phyloP scores from a whole-genome alignment of 2,113 vertebrate genomes.

The Ginglymostoma cirratum region DNA sequence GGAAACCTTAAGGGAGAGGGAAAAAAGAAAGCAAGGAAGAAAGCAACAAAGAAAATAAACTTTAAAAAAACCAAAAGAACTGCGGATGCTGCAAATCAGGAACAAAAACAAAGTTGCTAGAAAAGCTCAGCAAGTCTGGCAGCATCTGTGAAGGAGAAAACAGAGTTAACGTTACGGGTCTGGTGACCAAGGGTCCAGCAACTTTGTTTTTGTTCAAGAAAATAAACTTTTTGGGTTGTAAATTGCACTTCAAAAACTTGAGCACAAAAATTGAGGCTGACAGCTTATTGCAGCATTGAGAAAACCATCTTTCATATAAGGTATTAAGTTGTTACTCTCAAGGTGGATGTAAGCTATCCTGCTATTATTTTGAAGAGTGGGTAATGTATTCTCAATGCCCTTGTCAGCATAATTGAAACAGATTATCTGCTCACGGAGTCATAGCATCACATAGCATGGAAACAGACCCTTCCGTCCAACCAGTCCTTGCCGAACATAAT shows the following conservation, averaged over 20 bases:
- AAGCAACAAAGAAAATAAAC: not conserved
- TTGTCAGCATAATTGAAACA: not conserved
- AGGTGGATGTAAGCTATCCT: not conserved
- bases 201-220: no score
- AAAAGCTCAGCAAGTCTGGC: no score
- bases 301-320: not conserved
- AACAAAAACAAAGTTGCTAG: no score
- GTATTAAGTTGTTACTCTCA: not conserved
- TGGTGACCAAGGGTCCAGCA: no score
- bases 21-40: not conserved
- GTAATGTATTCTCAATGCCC: not conserved
- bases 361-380: not conserved
- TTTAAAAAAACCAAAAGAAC: not conserved
- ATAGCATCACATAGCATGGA: no score
- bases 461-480: no score
- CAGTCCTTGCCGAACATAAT: no score
- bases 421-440: not conserved
- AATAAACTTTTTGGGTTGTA: not conserved
- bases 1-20: not conserved
- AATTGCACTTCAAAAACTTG: not conserved
- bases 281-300: not conserved
- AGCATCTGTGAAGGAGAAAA: no score
- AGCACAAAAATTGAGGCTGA: not conserved
- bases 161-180: no score
- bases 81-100: no score